phyloP scores from a whole-genome alignment of 92 coral and sea anemone genomes.

The Scolanthus callimorphus region DNA sequence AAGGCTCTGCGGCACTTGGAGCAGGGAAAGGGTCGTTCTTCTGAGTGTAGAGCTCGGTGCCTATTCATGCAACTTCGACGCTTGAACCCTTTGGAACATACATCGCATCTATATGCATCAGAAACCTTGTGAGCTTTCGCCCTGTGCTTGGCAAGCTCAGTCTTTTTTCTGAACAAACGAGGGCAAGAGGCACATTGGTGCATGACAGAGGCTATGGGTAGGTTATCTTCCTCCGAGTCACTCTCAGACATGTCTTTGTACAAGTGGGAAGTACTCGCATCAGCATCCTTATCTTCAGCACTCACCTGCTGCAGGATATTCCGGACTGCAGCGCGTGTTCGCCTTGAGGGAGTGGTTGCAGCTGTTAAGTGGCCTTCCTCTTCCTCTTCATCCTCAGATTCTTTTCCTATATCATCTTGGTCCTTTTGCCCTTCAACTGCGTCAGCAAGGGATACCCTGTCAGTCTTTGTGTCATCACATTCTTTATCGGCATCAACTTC shows the following conservation, averaged over 20 bases:
- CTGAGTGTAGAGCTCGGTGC: conserved; percentile 34
- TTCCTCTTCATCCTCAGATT: conserved; percentile 3
- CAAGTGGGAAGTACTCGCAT: too few relatives aligned
- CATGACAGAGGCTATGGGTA: conserved; percentile 1
- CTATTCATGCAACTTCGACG: conserved; percentile 31
- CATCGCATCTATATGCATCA: conserved; percentile 36
- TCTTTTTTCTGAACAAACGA: conserved; percentile 8
- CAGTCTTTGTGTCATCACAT: neutral
- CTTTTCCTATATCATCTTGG: neutral
- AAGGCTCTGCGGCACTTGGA: conserved; percentile 34
- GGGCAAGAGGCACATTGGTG: conserved; percentile 16
- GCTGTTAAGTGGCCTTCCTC: too few relatives aligned
- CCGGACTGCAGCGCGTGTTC: neutral
- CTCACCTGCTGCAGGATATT: too few relatives aligned
- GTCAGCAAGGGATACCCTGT: neutral
- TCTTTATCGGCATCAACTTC: conserved; percentile 2
- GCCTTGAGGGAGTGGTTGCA: conserved; percentile 5
- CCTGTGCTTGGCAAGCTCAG: conserved; percentile 33
- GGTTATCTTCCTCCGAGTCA: conserved; percentile 13
- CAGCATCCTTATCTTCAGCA: neutral
- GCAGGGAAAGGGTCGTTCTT: conserved; percentile 37
- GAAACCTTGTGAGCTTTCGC: conserved; percentile 25
- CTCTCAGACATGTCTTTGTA: conserved; percentile 1
- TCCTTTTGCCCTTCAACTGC: neutral
- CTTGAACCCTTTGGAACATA: conserved; percentile 37